phyloP scores from a whole-genome alignment of 2,888 invertebrate genomes.

The Lamproptera curius region DNA sequence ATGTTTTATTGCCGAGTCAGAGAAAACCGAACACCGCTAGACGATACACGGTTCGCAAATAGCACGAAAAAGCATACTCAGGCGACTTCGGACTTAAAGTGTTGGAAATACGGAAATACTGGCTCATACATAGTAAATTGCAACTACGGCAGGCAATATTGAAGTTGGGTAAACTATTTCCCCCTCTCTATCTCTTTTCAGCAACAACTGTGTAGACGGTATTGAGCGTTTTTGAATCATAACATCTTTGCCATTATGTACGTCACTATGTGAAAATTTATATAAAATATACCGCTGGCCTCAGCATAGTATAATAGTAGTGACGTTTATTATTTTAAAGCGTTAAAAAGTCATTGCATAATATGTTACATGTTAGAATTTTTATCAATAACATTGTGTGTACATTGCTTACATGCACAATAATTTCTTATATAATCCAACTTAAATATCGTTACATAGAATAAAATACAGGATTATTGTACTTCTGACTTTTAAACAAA shows the following conservation, averaged over 20 bases:
- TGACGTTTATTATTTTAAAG: too few species aligned
- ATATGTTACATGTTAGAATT: too few species aligned
- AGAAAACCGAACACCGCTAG: conserved; percentile 16
- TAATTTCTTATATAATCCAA: too few species aligned
- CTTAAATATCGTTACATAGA: too few species aligned
- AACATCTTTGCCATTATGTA: not conserved
- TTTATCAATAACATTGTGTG: too few species aligned
- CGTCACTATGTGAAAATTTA: not conserved
- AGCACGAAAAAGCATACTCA: conserved; percentile 9
- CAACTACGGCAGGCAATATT: conserved; percentile 16
- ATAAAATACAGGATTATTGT: too few species aligned
- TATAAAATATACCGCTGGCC: too few species aligned
- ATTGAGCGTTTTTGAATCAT: not conserved
- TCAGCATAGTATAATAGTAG: too few species aligned
- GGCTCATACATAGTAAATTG: conserved; percentile 19
- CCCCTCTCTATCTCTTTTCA: conserved; percentile 12
- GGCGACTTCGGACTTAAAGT: conserved; percentile 6
- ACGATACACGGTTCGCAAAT: conserved; percentile 19
- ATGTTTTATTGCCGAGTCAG: conserved; percentile 21
- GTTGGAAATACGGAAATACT: conserved; percentile 1
- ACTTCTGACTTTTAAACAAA: too few species aligned
- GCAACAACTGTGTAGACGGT: conserved; percentile 8
- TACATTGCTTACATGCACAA: too few species aligned
- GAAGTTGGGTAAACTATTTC: conserved; percentile 18
- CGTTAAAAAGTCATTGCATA: too few species aligned